These are phyloP conservation scores for Tetramorium bicarinatum DNA, from an alignment of 2,888 invertebrate species.

Conservation along the genomic window DNA sequence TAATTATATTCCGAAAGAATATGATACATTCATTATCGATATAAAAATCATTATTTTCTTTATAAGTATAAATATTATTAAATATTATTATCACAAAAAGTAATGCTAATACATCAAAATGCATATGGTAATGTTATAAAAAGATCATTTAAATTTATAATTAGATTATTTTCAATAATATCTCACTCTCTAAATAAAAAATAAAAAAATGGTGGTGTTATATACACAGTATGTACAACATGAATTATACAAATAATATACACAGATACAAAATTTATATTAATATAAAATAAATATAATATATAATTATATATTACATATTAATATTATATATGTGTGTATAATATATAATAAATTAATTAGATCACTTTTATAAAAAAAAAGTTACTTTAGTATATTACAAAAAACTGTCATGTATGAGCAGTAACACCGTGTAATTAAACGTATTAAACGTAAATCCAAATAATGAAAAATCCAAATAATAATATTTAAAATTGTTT, in stretches of 20 bases:
- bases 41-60: neutral
- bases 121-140: neutral
- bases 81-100: neutral
- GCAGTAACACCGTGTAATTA: neutral
- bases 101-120: conserved; percentile 2
- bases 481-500: neutral
- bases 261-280: too few species aligned
- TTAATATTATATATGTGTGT: too few species aligned
- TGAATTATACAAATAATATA: neutral
- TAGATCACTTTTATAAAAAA: neutral
- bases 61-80: neutral
- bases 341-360: neutral
- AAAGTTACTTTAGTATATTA: neutral
- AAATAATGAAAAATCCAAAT: neutral
- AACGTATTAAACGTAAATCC: neutral
- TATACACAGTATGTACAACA: too few species aligned
- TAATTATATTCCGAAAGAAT: neutral
- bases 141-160: neutral
- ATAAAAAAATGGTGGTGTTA: too few species aligned
- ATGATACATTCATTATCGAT: neutral
- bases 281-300: too few species aligned
- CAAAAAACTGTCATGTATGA: neutral
- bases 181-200: conserved; percentile 2
- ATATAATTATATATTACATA: too few species aligned
- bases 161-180: neutral